phyloP scores from a whole-genome alignment of 2,888 invertebrate species.

The Cephus nigrinus region DNA sequence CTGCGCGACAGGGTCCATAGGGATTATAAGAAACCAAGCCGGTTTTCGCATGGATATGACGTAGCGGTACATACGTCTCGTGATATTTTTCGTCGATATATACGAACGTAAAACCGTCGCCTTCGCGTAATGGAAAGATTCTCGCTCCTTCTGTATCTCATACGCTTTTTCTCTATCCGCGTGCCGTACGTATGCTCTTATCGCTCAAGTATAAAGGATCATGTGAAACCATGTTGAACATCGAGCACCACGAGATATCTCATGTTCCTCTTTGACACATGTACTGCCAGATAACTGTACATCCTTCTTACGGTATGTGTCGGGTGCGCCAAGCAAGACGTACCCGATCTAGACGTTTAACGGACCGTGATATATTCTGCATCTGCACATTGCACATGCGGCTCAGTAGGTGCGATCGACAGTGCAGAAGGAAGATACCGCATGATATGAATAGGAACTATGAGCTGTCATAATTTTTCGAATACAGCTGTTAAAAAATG shows the following conservation, averaged over 20 bases:
- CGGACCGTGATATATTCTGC: background rate
- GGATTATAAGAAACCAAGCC: slow-evolving; percentile 16
- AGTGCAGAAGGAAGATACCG: background rate
- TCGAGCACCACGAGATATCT: background rate
- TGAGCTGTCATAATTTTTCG: background rate
- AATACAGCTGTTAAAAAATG: background rate
- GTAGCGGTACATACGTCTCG: background rate
- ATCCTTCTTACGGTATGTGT: background rate
- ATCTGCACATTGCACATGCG: background rate
- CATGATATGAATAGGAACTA: background rate
- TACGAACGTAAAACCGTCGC: background rate
- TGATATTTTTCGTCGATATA: background rate
- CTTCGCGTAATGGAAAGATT: background rate
- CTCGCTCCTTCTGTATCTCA: background rate
- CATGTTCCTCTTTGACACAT: background rate
- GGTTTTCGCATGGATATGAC: slow-evolving; percentile 11
- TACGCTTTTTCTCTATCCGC: background rate
- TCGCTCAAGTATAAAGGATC: background rate
- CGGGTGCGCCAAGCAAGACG: background rate
- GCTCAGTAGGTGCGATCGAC: background rate
- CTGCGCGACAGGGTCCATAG: slow-evolving; percentile 6
- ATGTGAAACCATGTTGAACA: background rate
- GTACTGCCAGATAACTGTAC: background rate
- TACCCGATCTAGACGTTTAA: background rate
- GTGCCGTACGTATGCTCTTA: background rate